Conservation (phyloP, 1,140 invertebrate genomes). For the Pseudomyrmex pallidus region DNA sequence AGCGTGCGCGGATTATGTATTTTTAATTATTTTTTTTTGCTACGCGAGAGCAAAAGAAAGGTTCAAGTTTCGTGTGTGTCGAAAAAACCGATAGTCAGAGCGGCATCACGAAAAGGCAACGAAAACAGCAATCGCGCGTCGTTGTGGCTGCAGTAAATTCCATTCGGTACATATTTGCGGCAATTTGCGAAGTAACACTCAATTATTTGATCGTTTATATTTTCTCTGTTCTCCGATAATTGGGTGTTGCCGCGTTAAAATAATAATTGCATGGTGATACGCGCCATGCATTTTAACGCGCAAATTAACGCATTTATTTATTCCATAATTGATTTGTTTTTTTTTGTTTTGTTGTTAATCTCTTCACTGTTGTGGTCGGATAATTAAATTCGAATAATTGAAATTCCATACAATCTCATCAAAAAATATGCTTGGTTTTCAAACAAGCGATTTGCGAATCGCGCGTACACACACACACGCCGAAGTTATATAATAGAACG, state of each 20-base stretch:
- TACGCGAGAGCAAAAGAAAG: no score
- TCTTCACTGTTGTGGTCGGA: no score
- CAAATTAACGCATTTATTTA: constrained; percentile 6
- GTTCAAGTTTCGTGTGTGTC: no score
- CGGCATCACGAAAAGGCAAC: background rate
- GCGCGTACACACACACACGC: no score
- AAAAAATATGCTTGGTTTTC: background rate
- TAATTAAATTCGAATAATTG: background rate
- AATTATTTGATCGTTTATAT: constrained; percentile 10
- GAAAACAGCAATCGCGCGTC: background rate
- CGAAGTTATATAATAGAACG: background rate
- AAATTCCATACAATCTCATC: background rate
- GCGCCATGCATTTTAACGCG: background rate
- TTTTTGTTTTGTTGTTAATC: background rate
- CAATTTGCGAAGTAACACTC: background rate
- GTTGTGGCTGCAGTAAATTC: background rate
- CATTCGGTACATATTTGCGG: background rate
- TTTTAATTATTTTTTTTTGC: background rate
- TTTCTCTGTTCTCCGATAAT: background rate
- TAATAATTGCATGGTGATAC: background rate
- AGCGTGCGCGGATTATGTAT: no score
- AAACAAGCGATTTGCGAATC: background rate
- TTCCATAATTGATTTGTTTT: background rate
- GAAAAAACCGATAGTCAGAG: no score
- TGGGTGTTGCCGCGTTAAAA: background rate